phyloP scores from a whole-genome alignment of 2,797 vertebrate species.

The Mallotus villosus region DNA sequence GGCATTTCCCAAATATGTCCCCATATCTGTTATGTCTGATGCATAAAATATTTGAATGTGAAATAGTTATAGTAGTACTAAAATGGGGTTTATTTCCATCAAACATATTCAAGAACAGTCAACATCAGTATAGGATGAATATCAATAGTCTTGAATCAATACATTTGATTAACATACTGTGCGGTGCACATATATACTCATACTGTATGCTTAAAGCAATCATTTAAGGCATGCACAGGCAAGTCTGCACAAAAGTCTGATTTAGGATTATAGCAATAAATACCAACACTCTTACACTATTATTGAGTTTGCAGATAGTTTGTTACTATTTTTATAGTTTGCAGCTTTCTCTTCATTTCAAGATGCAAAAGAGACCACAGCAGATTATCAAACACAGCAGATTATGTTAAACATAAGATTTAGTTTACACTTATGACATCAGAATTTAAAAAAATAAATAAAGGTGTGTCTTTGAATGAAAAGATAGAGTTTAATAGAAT shows the following conservation, averaged over 20 bases:
- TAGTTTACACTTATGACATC: background rate
- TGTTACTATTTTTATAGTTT: background rate
- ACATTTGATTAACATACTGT: slow-evolving; percentile 34
- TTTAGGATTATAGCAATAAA: slow-evolving; percentile 36
- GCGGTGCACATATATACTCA: slow-evolving; percentile 29
- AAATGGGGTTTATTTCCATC: slow-evolving; percentile 35
- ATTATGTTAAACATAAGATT: background rate
- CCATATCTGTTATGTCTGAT: too few species aligned
- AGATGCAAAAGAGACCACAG: background rate
- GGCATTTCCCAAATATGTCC: too few species aligned
- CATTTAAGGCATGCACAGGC: slow-evolving; percentile 57
- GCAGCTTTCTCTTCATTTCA: background rate
- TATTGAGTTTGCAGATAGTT: background rate
- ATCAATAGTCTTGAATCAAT: slow-evolving; percentile 32
- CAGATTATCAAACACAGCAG: slow-evolving; percentile 11
- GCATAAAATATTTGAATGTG: too few species aligned
- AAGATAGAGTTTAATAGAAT: background rate
- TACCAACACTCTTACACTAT: background rate
- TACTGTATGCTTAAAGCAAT: slow-evolving; percentile 46
- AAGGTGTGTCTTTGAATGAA: background rate
- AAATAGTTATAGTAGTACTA: too few species aligned
- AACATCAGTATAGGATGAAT: slow-evolving; percentile 30
- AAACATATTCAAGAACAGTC: slow-evolving; percentile 29
- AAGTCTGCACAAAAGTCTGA: slow-evolving; percentile 40
- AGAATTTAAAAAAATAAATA: background rate